Base-by-base conservation (phyloP, 2,888 invertebrate species). In the Congeria kusceri region DNA sequence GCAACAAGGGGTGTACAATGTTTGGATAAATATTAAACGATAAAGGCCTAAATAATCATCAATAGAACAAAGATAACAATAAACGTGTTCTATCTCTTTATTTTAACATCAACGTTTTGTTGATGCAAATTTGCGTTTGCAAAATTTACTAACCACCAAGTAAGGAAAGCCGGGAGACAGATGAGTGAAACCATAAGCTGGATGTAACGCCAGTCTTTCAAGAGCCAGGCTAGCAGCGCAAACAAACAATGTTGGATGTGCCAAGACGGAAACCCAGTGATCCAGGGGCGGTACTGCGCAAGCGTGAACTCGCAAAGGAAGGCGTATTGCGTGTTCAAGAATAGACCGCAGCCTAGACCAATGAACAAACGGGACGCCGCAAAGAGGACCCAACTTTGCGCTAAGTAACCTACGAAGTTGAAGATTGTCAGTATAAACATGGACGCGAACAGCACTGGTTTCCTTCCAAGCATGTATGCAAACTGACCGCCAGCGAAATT, bases 211-310 rank as follows among this genome's bases (percentile, higher is more conserved):
- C 77, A 77, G 62, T 77, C 59, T n/a, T 70, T 67, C 18, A 77
- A 11, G 18, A 66, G 56, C 77, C 77, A 81, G 2, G 77, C 81
- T 11, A 61, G 53, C 27, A 81, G 61, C 15, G 71, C 70, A 29
- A 81, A 56, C 27, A 77, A 20, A 32, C 77, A 63, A 3, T 56
- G 39, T 44, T 76, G 63, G 25, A 80, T 62, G 15, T 75, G 68
- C 80, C 80, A 80, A 13, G 80, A 80, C 7, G 80, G 80, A 64
- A 75, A 71, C 15, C 75, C 75, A 11, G 72, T 62, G 4, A 63
- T 49, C 75, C 66, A 75, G 1, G 68, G 25, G 15, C 80, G 61
- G 67, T 63, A 75, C 46, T 58, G 46, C 1, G 75, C 70, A n/a
- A 68, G 49, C 7, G 66, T 61, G 29, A 75, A 80, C 64, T 80